Evolutionary conservation across 1,140 invertebrate species (phyloP).

Genomic region (Drosophila teissieri): DNA sequence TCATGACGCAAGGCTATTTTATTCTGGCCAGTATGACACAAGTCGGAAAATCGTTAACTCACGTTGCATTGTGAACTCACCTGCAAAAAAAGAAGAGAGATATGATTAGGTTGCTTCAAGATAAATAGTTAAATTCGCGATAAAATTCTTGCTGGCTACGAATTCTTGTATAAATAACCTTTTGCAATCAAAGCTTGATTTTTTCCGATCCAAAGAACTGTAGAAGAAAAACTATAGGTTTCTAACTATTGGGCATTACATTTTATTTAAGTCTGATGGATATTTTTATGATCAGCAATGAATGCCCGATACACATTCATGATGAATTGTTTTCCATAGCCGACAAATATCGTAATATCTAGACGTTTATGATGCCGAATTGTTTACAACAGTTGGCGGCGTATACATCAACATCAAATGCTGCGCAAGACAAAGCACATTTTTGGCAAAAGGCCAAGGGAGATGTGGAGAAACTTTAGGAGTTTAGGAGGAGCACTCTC

Average conservation of each 20-base stretch:
- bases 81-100: slow-evolving; percentile 49
- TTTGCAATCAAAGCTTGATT: slow-evolving; percentile 6
- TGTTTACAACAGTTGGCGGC: slow-evolving; percentile 62
- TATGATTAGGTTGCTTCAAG: slow-evolving; percentile 20
- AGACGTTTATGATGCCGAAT: slow-evolving; percentile 47
- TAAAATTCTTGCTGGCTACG: slow-evolving; percentile 12
- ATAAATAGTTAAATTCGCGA: slow-evolving; percentile 22
- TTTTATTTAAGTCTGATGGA: too few relatives aligned
- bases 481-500: slow-evolving; percentile 5
- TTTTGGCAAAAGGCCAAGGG: slow-evolving; percentile 63
- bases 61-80: slow-evolving; percentile 49
- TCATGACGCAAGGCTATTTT: slow-evolving; percentile 20
- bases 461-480: neutral
- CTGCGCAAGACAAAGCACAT: slow-evolving; percentile 34
- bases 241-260: too few relatives aligned
- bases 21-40: slow-evolving; percentile 23
- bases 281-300: neutral
- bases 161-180: slow-evolving; percentile 27
- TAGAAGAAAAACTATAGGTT: too few relatives aligned
- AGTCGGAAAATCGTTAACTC: slow-evolving; percentile 7
- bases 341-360: slow-evolving; percentile 29
- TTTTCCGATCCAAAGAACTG: too few relatives aligned
- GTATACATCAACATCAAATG: slow-evolving; percentile 38
- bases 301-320: neutral
- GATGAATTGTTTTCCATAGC: slow-evolving; percentile 4